Evolutionary conservation across 2,888 invertebrate genomes (phyloP).

Genomic region (Thecocarcelia acutangulata): DNA sequence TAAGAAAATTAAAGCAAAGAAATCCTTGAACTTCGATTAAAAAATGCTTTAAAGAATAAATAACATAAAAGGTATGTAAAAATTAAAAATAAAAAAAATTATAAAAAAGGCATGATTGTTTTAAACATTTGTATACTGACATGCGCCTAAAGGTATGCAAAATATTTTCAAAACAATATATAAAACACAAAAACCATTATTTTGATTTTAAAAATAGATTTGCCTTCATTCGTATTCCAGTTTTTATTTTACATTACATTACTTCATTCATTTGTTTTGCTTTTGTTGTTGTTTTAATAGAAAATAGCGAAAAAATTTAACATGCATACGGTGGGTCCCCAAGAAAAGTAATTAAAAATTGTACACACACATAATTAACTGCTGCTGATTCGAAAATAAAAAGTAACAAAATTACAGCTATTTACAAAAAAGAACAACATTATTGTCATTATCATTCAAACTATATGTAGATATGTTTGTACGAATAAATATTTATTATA

Average conservation of each 20-base stretch:
- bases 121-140: conserved; percentile 64
- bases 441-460: conserved; percentile 51
- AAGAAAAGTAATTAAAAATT: conserved; percentile 55
- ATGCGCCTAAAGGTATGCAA: conserved; percentile 68
- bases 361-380: conserved; percentile 60
- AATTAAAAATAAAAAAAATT: conserved; percentile 14
- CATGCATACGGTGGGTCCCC: conserved; percentile 68
- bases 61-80: conserved; percentile 27
- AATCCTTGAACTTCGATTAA: conserved; percentile 40
- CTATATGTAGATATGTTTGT: conserved; percentile 20
- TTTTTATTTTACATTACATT: conserved; percentile 23
- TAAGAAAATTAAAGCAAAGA: conserved; percentile 18
- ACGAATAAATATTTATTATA: conserved; percentile 38
- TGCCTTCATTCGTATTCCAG: conserved; percentile 38
- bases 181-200: conserved; percentile 34
- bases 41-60: conserved; percentile 4
- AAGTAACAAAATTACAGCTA: conserved; percentile 63
- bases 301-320: conserved; percentile 57
- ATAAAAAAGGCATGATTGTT: conserved; percentile 12
- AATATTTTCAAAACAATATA: conserved; percentile 41
- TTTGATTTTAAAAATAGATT: conserved; percentile 24
- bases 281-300: conserved; percentile 33
- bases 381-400: conserved; percentile 51
- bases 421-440: conserved; percentile 62
- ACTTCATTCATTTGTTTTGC: conserved; percentile 10